Evolutionary conservation across 1,140 invertebrate species (phyloP), one percentile per base, ranked within the genome.

Genomic region (Sarcophaga peregrina): DNA sequence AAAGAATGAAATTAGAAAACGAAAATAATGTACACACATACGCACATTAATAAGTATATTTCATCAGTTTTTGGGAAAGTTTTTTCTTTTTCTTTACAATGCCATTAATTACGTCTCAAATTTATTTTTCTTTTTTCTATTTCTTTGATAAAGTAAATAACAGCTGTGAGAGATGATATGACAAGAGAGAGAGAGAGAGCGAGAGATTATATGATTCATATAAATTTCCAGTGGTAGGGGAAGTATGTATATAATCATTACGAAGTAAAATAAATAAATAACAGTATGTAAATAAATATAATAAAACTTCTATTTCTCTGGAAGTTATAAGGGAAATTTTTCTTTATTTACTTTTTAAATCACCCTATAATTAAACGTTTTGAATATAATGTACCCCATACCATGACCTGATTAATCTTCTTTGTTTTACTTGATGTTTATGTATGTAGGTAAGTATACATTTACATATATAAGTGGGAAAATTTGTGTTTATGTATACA

Each of bases 401-500:
- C 62, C 62, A 68, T 68, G 62, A 68, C 62, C 62, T 68, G 62
- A 68, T 68, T 68, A 62, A n/a, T 68, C n/a, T 68, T 68, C 62
- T 68, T 68, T 68, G 62, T 68, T 68, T 68, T 20, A 0, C 54
- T 58, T n/a, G 15, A 58, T 7, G 13, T 13, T n/a, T 3, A 58
- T 58, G 5, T 11, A 11, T 58, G 54, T 58, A n/a, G n/a, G n/a
- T n/a, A n/a, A n/a, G n/a, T n/a, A n/a, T n/a, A n/a, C n/a, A n/a
- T n/a, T n/a, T n/a, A n/a, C n/a, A n/a, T n/a, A n/a, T n/a, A n/a
- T n/a, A n/a, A n/a, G n/a, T n/a, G n/a, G n/a, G n/a, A n/a, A n/a
- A n/a, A n/a, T n/a, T n/a, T n/a, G n/a, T n/a, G n/a, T n/a, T n/a
- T n/a, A n/a, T n/a, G n/a, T 75, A 9, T 75, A 75, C 5, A 62